Conservation (phyloP, 1,140 invertebrate genomes). For the Drosophila arawakana region DNA sequence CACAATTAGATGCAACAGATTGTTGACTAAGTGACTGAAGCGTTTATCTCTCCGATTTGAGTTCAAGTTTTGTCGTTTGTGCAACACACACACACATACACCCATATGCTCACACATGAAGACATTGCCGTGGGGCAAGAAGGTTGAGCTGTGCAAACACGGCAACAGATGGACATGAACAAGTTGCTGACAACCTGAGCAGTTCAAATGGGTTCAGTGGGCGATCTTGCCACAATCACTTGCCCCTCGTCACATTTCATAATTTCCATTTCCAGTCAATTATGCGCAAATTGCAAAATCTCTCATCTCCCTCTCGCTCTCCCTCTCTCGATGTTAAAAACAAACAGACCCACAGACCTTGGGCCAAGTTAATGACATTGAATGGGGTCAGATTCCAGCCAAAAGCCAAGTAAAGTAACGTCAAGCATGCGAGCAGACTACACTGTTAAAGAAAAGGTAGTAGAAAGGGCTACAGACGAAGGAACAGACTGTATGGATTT, state of each 20-base stretch:
- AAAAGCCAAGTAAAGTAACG: slow-evolving; percentile 1
- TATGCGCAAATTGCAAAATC: slow-evolving; percentile 70
- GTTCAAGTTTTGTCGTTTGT: slow-evolving; percentile 29
- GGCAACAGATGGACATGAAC: slow-evolving; percentile 27
- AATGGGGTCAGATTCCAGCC: slow-evolving; percentile 65
- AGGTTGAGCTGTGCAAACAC: slow-evolving; percentile 3
- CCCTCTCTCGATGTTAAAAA: slow-evolving; percentile 35
- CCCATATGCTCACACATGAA: slow-evolving; percentile 24
- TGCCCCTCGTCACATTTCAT: slow-evolving; percentile 66
- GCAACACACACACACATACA: neutral
- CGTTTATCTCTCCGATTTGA: slow-evolving; percentile 54
- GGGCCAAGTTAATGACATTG: slow-evolving; percentile 77
- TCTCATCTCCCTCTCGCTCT: slow-evolving; percentile 19
- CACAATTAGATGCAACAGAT: slow-evolving; percentile 82
- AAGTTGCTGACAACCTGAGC: slow-evolving; percentile 32
- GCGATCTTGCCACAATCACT: slow-evolving; percentile 13
- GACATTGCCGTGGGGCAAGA: slow-evolving; percentile 36
- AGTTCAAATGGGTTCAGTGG: slow-evolving; percentile 64
- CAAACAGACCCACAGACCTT: slow-evolving; percentile 81
- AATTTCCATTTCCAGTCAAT: slow-evolving; percentile 75
- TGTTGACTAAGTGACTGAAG: slow-evolving; percentile 80
- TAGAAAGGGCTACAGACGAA: no score
- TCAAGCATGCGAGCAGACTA: slow-evolving; percentile 25
- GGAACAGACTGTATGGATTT: no score
- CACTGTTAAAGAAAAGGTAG: no score